Evolutionary conservation across 2,888 invertebrate genomes (phyloP).

Genomic region (Acanthopleura granulata): DNA sequence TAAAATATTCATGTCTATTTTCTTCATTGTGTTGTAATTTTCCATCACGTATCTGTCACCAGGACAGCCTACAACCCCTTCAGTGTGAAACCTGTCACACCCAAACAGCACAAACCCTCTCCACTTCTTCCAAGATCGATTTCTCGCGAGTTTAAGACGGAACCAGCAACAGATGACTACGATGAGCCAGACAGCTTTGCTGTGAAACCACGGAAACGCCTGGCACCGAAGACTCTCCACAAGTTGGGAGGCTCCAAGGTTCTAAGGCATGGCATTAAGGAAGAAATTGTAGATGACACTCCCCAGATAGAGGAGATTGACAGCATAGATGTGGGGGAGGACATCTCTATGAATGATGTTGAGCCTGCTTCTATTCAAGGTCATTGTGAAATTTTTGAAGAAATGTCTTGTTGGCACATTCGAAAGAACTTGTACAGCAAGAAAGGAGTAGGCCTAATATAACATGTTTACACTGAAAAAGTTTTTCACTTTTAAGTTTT

Average conservation of each 20-base stretch:
- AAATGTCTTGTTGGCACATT: not conserved
- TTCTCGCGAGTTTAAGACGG: not conserved
- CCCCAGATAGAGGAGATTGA: conserved; percentile 35
- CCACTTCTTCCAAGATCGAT: not conserved
- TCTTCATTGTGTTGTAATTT: too few species aligned
- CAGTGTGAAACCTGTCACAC: conserved; percentile 31
- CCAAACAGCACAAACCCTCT: conserved; percentile 9
- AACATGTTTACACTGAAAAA: too few species aligned
- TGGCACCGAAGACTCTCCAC: conserved; percentile 1
- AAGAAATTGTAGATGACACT: conserved; percentile 25
- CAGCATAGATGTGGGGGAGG: conserved; percentile 32
- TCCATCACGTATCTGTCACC: not conserved
- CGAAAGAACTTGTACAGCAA: too few species aligned
- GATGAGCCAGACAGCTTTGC: not conserved
- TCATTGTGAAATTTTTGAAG: not conserved
- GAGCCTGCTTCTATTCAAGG: conserved; percentile 18
- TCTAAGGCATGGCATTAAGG: conserved; percentile 9
- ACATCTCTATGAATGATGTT: conserved; percentile 25
- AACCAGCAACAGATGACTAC: not conserved
- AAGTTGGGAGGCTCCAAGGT: not conserved
- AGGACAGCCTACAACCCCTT: conserved; percentile 56
- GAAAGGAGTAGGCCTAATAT: too few species aligned
- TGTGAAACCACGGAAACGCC: not conserved
- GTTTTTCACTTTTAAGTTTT: too few species aligned
- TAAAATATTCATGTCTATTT: not conserved